Base-by-base conservation (phyloP, 2,113 vertebrate genomes). In the Xenopus laevis region DNA sequence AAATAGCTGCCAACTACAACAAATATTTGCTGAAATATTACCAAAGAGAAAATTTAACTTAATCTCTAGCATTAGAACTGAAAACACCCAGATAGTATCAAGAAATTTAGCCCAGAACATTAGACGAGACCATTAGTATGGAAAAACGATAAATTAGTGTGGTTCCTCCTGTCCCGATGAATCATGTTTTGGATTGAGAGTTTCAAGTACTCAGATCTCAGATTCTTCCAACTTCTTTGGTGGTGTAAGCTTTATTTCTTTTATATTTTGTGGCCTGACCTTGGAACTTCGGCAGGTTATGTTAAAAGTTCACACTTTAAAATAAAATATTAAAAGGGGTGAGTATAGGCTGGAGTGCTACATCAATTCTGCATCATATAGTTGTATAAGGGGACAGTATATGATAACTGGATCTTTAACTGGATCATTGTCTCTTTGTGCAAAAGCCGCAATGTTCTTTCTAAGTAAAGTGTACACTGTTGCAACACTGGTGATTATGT, bases 1-100 rank as follows among this genome's bases (percentile, higher is more conserved):
- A 75, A 69, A 30, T 21, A 17, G 57, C 65, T 75, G 73, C 73
- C 73, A 75, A 75, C 58, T 52, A 61, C 73, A 75, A 75, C 73
- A 75, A 75, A 75, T 69, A 75, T 68, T 75, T 53, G 73, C 73
- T 75, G 73, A 75, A 75, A 52, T 63, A 62, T 68, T 58, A 75
- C 58, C 45, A 75, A 69, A 40, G 57, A 75, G 10, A 60, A 50
- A 68, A 52, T 55, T 74, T 75, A 16, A 47, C 63, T 73, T 73
- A 15, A 66, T 68, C 45, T 75, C 58, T 62, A 57, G 65, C 64
- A 61, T 62, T 55, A 55, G 62, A 27, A 33, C 58, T 75, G 18
- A 20, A 69, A 75, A 75, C 65, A 44, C 65, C 65, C 73, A 75
- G 65, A 75, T 75, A 15, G 50, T 68, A 75, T 68, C 73, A 23